These are phyloP conservation scores for Allygus modestus DNA, from an alignment of 2,888 invertebrate species.

Conservation along the genomic window DNA sequence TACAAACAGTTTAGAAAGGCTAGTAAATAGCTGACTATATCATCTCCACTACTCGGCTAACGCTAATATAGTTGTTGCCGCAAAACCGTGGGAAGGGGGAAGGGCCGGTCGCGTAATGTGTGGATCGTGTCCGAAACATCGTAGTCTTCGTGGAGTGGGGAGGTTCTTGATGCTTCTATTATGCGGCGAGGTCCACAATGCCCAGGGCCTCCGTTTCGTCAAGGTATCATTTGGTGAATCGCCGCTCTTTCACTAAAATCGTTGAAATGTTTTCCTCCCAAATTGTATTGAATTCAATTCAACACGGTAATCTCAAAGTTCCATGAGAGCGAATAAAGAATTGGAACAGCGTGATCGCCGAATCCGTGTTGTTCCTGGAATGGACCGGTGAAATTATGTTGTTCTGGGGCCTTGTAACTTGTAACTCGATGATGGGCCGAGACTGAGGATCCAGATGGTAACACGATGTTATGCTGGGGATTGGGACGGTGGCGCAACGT, in stretches of 20 bases:
- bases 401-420: no score
- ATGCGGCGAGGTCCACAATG: slow-evolving; percentile 6
- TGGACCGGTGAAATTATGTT: no score
- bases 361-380: background rate
- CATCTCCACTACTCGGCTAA: background rate
- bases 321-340: background rate
- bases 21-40: background rate
- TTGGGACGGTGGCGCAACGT: no score
- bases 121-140: slow-evolving; percentile 18
- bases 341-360: background rate
- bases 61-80: slow-evolving; percentile 36
- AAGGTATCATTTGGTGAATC: slow-evolving; percentile 36
- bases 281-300: slow-evolving; percentile 34
- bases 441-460: no score
- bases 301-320: slow-evolving; percentile 15
- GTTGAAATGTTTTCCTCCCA: background rate
- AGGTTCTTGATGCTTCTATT: slow-evolving; percentile 39
- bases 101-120: background rate
- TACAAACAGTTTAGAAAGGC: slow-evolving; percentile 15
- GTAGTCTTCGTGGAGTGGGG: no score
- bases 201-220: slow-evolving; percentile 20
- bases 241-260: slow-evolving; percentile 13
- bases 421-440: no score
- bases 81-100: slow-evolving; percentile 35
- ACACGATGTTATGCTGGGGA: no score